Conservation (phyloP, 1,140 invertebrate genomes). For the Apolygus lucorum region DNA sequence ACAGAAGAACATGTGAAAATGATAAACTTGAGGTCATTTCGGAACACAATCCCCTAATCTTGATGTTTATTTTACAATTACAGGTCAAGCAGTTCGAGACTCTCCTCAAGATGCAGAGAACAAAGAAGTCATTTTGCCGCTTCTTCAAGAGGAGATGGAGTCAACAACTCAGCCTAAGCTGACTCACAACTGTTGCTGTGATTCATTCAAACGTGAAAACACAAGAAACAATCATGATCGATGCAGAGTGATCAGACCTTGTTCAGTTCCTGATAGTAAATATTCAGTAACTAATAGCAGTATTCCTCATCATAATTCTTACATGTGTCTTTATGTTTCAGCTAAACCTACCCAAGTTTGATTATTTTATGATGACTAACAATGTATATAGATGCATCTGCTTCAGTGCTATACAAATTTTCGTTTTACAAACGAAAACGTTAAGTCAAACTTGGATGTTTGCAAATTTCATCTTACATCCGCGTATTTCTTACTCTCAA, state of each 20-base stretch:
- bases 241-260: slow-evolving; percentile 12
- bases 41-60: too few relatives aligned
- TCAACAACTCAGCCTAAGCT: background rate
- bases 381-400: too few relatives aligned
- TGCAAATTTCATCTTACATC: too few relatives aligned
- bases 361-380: too few relatives aligned
- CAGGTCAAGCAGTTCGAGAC: background rate
- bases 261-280: slow-evolving; percentile 14
- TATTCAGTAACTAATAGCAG: background rate
- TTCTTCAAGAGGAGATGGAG: slow-evolving; percentile 7
- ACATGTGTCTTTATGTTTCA: slow-evolving; percentile 17
- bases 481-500: too few relatives aligned
- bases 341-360: slow-evolving; percentile 21
- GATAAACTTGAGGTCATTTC: background rate
- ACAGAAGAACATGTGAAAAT: background rate
- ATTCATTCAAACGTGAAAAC: slow-evolving; percentile 1
- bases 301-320: slow-evolving; percentile 23
- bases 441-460: too few relatives aligned
- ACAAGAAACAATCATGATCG: slow-evolving; percentile 20
- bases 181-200: background rate
- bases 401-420: too few relatives aligned
- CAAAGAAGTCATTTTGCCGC: slow-evolving; percentile 1
- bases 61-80: background rate
- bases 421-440: too few relatives aligned
- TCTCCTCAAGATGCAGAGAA: background rate